Conservation (phyloP, 1,140 invertebrate genomes). For the Drosophila rhopaloa region DNA sequence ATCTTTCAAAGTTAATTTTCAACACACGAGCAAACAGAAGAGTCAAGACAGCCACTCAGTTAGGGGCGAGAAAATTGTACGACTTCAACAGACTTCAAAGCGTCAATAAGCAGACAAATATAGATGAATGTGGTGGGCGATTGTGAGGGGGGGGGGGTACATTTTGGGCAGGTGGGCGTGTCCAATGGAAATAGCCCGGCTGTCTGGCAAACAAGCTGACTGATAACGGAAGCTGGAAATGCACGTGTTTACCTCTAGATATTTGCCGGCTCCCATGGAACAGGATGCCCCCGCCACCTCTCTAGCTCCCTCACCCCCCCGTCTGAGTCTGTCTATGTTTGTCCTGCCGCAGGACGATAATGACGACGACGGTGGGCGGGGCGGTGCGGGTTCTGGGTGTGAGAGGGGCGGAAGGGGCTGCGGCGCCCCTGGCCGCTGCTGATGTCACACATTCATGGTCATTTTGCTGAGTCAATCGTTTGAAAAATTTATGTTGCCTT, state of each 20-base stretch:
- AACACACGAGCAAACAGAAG: conserved; percentile 55
- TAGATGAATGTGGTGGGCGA: conserved; percentile 24
- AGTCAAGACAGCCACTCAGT: conserved; percentile 42
- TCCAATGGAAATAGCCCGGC: conserved; percentile 44
- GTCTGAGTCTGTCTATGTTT: conserved; percentile 23
- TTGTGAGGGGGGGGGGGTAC: not conserved
- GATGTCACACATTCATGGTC: conserved; percentile 82
- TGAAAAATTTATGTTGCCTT: conserved; percentile 82
- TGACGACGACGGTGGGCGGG: conserved; percentile 20
- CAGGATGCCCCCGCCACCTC: conserved; percentile 14
- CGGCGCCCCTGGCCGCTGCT: conserved; percentile 52
- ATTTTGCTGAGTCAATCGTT: conserved; percentile 82
- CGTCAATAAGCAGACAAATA: conserved; percentile 79
- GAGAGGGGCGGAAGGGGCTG: not conserved
- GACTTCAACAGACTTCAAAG: conserved; percentile 78
- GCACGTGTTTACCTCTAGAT: conserved; percentile 80
- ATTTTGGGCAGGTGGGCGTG: conserved; percentile 40
- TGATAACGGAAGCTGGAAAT: conserved; percentile 81
- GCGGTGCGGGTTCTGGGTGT: not conserved
- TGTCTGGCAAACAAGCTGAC: conserved; percentile 77
- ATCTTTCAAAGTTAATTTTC: conserved; percentile 82
- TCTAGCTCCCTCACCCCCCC: not conserved
- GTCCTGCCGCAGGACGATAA: conserved; percentile 30
- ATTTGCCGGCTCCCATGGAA: conserved; percentile 52
- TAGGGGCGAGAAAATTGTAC: conserved; percentile 69